Conservation (phyloP, 2,888 invertebrate genomes). For the Machimus atricapillus region DNA sequence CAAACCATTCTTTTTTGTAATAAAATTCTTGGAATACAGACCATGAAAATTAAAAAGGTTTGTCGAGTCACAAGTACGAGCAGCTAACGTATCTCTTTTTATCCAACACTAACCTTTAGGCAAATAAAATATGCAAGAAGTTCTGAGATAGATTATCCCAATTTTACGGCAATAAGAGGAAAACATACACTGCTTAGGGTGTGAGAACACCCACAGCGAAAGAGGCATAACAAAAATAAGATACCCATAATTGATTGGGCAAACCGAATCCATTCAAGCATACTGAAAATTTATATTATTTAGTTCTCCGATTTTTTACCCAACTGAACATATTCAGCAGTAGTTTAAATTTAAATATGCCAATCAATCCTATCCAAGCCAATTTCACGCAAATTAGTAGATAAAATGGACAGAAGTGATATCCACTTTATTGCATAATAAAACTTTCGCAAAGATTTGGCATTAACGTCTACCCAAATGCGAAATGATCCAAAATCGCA, state of each 20-base stretch:
- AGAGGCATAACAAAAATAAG: background rate
- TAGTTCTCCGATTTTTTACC: background rate
- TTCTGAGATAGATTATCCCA: background rate
- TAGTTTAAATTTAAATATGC: background rate
- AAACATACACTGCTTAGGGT: background rate
- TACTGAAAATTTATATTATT: background rate
- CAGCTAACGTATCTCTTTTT: background rate
- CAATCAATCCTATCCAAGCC: background rate
- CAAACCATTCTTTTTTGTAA: background rate
- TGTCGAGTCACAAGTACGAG: background rate
- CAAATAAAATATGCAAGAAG: background rate
- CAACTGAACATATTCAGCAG: background rate
- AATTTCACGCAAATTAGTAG: background rate
- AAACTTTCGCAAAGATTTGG: background rate
- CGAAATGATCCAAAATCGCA: background rate
- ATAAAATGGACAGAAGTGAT: background rate
- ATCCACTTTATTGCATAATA: slow-evolving; percentile 4
- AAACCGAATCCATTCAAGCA: background rate
- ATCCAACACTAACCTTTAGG: background rate
- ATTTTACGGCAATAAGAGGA: background rate
- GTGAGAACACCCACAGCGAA: background rate
- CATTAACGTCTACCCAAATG: background rate
- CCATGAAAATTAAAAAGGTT: background rate
- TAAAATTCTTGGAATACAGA: background rate
- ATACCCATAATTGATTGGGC: background rate